Base-by-base conservation (phyloP, 2,797 vertebrate genomes). In the Sebastes minor region DNA sequence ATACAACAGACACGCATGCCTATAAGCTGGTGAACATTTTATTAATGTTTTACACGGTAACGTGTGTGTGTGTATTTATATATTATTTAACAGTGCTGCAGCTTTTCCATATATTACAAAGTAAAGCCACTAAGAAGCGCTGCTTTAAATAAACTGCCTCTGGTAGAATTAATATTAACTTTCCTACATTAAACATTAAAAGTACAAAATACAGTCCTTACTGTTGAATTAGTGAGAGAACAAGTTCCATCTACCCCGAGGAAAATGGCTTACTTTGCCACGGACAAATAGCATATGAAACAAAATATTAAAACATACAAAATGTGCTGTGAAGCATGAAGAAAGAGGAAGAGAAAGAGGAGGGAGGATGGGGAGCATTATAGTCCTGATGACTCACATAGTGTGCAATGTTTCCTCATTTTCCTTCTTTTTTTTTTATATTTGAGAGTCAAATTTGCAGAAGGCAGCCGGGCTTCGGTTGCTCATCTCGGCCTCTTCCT, bases 381-480 rank as follows among this genome's bases (percentile, higher is more conserved):
- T 22, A 7, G 52, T 63, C 66, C 28, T 55, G 59, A 76, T 94
- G 92, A 93, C 82, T 93, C 91, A 91, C 88, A 49, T 16, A 7
- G 6, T 46, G 49, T 68, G 56, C 52, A 33, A 71, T 4, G 16
- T 56, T 66, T 27, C 16, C 25, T 64, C 11, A 18, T 25, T 64
- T 74, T 74, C 2, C 2, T 2, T 18, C 52, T 71, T 74, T 71
- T 75, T 71, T 57, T 42, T 42, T 42, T 16, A 42, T 46, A 77
- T 89, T 91, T 80, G 78, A 79, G 75, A 89, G 83, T 87, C 57
- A 72, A 27, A 86, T 92, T 82, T 86, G 88, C 85, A 76, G 86
- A 74, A 89, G 65, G 52, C 84, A 85, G 85, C 74, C 71, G 3
- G 61, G 61, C 84, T 82, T 53, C 60, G 35, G 63, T 73, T 76